Evolutionary conservation across 2,113 vertebrate species (phyloP), one percentile per base, ranked within the genome.

Genomic region (Psittacula cyanocephala): DNA sequence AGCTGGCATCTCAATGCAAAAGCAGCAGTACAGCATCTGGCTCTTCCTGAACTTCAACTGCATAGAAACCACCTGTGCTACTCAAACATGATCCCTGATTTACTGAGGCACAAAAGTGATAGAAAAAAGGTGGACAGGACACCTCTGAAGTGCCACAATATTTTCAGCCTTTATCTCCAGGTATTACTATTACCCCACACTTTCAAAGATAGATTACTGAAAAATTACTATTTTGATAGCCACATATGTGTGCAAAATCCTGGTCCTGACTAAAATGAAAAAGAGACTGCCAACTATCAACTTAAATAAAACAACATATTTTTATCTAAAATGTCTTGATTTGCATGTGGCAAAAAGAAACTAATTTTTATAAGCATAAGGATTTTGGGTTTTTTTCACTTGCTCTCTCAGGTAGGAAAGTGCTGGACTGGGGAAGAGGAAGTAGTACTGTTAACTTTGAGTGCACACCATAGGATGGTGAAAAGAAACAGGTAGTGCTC

Each of bases 201-300:
- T 83, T 89, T 16, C 12, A 5, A 78, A 59, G 29, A 63, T 0
- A 1, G 17, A 44, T 74, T 65, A 81, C 11, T 74, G 72, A 93
- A 84, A 96, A 91, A 46, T n/a, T 22, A 74, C 3, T 43, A 64
- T 86, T 70, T 63, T 81, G n/a, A 75, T 49, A 82, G 70, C 55
- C 68, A 55, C 0, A 0, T 35, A 17, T 0, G 1, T 4, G 18
- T 27, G 18, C 3, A 2, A 94, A 89, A 83, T 43, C 46, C 31
- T 46, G 11, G 37, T 52, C 46, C 67, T 4, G 3, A 82, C 19
- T 72, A 63, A 93, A 95, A 89, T 43, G 33, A 27, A 55, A 77
- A 50, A 63, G 13, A 80, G 11, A 81, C 2, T 59, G 59, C 44
- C 75, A 37, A 37, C 37, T 37, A 65, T 37, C 49, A 83, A 29